Evolutionary conservation across 2,113 vertebrate species (phyloP), one percentile per base, ranked within the genome.

Genomic region (Rhadina sibilatrix): DNA sequence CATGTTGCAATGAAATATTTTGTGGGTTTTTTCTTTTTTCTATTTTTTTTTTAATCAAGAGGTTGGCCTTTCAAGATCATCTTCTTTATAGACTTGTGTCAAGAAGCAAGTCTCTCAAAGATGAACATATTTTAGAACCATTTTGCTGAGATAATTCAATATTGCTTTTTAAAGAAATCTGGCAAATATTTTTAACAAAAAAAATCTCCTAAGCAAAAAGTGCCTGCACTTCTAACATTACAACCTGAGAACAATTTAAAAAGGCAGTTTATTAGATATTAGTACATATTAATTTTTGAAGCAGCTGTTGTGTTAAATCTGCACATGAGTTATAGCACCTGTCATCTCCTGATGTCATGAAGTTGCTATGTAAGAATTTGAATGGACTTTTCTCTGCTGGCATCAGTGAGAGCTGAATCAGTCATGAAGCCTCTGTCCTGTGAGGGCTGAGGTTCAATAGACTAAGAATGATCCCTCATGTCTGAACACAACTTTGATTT

Each of bases 241-340:
- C 20, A 46, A 27, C 50, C 66, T 28, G 33, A 94, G 72, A 75
- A 63, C 16, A 70, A 77, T 10, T 61, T 46, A 22, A 53, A 72
- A 80, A 65, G 37, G 9, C 22, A n/a, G 8, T 80, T 83, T 61
- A 53, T 46, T 37, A 83, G 33, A 50, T 53, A 88, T 40, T 69
- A 81, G 63, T 24, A n/a, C 9, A 86, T 81, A 33, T 28, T 68
- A 11, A 80, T 59, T 83, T 88, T 75, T 66, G 27, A 84, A 84
- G 60, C 95, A 96, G 91, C 93, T 95, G 95, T 75, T 92, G 33
- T 47, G 77, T 66, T 70, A 93, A 77, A 89, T 81, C 64, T 83
- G 50, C 59, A 75, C 61, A 72, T 15, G 35, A 79, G 15, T 83
- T 92, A 80, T 0, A 66, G 83, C 95, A 92, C 75, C 94, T 94